Evolutionary conservation across 2,888 invertebrate species (phyloP), one percentile per base, ranked within the genome.

Genomic region (Lasioglossum villosulum): DNA sequence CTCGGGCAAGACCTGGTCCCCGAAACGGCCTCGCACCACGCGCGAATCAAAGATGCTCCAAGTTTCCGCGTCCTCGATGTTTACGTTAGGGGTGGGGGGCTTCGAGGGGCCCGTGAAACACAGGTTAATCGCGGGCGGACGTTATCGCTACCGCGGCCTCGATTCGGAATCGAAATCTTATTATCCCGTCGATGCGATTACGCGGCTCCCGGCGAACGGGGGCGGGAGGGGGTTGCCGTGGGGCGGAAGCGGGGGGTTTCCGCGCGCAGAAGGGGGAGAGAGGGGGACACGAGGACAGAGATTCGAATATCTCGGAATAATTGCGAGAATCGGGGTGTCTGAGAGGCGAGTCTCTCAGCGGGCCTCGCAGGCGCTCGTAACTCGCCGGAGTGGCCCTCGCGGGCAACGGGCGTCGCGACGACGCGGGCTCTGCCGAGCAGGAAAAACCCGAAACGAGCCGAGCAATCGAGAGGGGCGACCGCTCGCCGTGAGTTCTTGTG

Each of bases 401-500:
- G 63, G 63, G 63, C 63, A 63, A 63, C 63, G 63, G 63, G 63
- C 63, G 63, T 63, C 63, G 45, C 66, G 82, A 72, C 68, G 72
- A 80, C 76, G 80, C 82, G 63, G 63, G 52, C 63, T 63, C 63
- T 63, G 30, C 63, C 52, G 63, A 63, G 27, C 63, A 88, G 88
- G 90, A 88, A 88, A 89, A 90, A 90, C 82, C 78, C 86, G 88
- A 84, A 83, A 90, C 88, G 90, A 90, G 86, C 86, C 85, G 79
- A 87, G 91, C 63, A 86, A 84, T 83, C 84, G 82, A 90, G 91
- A 88, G 93, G 93, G 92, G 93, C 91, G 89, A 89, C 90, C 92
- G 94, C 88, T 94, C 94, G 92, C 93, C 93, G 93, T 93, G 95
- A 94, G 94, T 94, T 94, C 95, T 94, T 94, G 94, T 94, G 94